These are phyloP conservation scores for Propithecus coquereli DNA, from an alignment of 2,113 vertebrate species.

Conservation along the genomic window DNA sequence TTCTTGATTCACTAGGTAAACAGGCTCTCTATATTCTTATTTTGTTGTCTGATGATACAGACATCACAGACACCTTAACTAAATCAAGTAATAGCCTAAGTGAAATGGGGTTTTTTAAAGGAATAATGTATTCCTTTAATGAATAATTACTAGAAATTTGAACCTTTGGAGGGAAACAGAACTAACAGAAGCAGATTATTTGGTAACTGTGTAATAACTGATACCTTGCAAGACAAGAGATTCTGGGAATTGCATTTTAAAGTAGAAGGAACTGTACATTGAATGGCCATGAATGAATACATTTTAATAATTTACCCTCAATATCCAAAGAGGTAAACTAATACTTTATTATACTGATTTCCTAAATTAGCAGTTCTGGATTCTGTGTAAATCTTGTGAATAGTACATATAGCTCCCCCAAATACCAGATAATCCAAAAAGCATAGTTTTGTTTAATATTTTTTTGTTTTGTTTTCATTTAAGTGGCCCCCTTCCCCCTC, in stretches of 20 bases:
- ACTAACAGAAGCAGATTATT: neutral
- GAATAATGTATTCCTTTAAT: neutral
- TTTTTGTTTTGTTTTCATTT: neutral
- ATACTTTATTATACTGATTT: neutral
- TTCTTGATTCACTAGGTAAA: neutral
- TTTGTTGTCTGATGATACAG: conserved; percentile 16
- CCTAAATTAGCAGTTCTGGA: neutral
- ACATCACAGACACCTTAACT: neutral
- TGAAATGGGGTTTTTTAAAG: neutral
- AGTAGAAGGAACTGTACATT: neutral
- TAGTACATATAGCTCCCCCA: neutral
- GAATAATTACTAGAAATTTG: neutral
- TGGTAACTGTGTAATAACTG: neutral
- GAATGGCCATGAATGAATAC: neutral
- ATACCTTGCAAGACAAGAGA: neutral
- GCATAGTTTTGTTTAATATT: neutral
- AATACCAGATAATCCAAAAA: conserved; percentile 3
- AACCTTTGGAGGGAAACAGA: neutral
- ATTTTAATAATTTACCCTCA: conserved; percentile 27
- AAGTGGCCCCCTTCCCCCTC: neutral
- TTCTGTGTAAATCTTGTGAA: neutral
- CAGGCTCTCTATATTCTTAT: neutral
- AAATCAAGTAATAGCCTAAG: neutral
- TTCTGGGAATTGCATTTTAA: neutral
- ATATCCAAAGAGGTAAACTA: neutral